A percentile compares a stretch with the other conserved stretches of the same genome.
phyloP scores from a whole-genome alignment of 1,140 invertebrate genomes.

The Pogonomyrmex californicus region DNA sequence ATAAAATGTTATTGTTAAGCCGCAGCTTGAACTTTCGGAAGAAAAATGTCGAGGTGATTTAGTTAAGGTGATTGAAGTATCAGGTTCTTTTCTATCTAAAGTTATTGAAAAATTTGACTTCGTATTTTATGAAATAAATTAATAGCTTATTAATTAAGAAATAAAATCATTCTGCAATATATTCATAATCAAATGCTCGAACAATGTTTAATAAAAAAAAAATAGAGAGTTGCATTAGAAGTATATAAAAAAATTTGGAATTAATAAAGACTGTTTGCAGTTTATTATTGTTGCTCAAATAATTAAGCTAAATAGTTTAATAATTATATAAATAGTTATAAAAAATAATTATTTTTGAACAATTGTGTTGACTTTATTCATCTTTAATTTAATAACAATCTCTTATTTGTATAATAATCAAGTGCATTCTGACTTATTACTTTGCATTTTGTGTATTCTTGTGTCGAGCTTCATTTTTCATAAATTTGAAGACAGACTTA shows the following conservation, averaged over 20 bases:
- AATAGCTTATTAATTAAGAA: neutral
- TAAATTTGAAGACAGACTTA: neutral
- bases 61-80: neutral
- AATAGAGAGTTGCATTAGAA: neutral
- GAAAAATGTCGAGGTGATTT: constrained; percentile 22
- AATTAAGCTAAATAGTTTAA: constrained; percentile 3
- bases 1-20: constrained; percentile 57
- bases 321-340: neutral
- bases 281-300: neutral
- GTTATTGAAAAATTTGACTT: neutral
- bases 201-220: constrained; percentile 11
- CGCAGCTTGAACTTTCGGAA: neutral
- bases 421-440: neutral
- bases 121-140: neutral
- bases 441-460: constrained; percentile 19
- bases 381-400: neutral
- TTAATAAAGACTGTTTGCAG: neutral
- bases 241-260: neutral
- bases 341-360: neutral
- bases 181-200: neutral
- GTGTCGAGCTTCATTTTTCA: constrained; percentile 1
- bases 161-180: neutral
- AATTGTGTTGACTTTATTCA: neutral
- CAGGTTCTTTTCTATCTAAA: neutral
- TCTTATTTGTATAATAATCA: constrained; percentile 7